A percentile compares a stretch with the other conserved stretches of the same genome.
Conservation (phyloP, 2,888 invertebrate genomes). For the Tetanocera ferruginea region DNA sequence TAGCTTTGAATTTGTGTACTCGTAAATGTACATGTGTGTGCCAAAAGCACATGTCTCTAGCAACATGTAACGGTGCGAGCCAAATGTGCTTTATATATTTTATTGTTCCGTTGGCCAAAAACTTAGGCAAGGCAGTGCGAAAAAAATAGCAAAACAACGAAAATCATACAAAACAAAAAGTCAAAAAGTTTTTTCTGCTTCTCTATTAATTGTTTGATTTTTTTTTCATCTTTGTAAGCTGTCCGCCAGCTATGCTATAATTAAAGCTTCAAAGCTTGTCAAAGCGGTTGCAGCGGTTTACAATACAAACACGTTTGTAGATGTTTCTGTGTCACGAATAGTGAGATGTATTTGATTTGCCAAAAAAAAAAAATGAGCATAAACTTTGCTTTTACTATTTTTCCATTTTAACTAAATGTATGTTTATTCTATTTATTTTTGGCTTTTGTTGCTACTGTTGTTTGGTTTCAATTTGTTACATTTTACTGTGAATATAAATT, state of each 20-base stretch:
- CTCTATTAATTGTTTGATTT: background rate
- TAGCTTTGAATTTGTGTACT: too few relatives aligned
- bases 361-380: background rate
- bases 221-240: background rate
- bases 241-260: constrained; percentile 13
- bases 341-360: constrained; percentile 27
- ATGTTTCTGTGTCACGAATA: constrained; percentile 22
- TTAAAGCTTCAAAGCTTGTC: constrained; percentile 22
- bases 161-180: background rate
- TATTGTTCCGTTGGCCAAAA: background rate
- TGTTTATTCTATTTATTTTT: background rate
- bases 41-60: background rate
- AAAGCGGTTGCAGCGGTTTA: background rate
- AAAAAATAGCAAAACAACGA: background rate
- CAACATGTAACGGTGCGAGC: background rate
- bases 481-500: background rate
- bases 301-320: background rate
- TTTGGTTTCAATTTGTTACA: constrained; percentile 10
- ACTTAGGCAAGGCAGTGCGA: background rate
- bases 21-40: background rate
- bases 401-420: background rate
- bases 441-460: constrained; percentile 17
- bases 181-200: background rate
- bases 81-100: constrained; percentile 8
- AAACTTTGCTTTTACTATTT: constrained; percentile 9